A percentile compares a stretch with the other conserved stretches of the same genome.
Evolutionary conservation across 2,113 vertebrate genomes (phyloP).

Genomic region (Sula dactylatra): DNA sequence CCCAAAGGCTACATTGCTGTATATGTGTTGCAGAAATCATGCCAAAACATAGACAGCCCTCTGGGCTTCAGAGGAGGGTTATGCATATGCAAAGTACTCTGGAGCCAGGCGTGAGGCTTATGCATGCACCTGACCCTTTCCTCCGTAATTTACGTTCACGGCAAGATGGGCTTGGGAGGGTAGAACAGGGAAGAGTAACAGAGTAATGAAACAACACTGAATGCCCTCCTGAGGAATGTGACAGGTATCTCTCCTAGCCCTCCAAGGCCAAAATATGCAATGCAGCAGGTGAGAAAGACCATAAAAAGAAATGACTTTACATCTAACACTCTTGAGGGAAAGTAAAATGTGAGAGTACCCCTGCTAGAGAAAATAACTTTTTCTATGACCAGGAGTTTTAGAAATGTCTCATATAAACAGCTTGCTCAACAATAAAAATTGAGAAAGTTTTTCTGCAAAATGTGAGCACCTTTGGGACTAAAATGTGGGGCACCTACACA

Average conservation of each 20-base stretch:
- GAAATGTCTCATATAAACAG: neutral
- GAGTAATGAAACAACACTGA: neutral
- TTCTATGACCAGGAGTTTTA: neutral
- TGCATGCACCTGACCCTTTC: fast-evolving
- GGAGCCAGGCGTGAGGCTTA: neutral
- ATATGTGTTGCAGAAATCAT: neutral
- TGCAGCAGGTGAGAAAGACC: neutral
- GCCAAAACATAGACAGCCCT: neutral
- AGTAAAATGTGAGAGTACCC: neutral
- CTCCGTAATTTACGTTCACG: neutral
- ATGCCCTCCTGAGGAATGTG: neutral
- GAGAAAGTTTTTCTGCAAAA: neutral
- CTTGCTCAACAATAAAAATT: neutral
- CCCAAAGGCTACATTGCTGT: neutral
- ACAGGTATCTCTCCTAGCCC: neutral
- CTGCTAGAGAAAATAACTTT: neutral
- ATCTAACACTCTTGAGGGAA: neutral
- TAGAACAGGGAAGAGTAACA: neutral
- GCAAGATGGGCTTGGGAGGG: neutral
- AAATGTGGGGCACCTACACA: neutral
- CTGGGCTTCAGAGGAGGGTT: neutral
- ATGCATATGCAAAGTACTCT: neutral
- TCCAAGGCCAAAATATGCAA: neutral
- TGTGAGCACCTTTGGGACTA: fast-evolving
- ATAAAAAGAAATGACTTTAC: neutral